Base-by-base conservation (phyloP, 1,140 invertebrate species). In the Metaphire vulgaris region DNA sequence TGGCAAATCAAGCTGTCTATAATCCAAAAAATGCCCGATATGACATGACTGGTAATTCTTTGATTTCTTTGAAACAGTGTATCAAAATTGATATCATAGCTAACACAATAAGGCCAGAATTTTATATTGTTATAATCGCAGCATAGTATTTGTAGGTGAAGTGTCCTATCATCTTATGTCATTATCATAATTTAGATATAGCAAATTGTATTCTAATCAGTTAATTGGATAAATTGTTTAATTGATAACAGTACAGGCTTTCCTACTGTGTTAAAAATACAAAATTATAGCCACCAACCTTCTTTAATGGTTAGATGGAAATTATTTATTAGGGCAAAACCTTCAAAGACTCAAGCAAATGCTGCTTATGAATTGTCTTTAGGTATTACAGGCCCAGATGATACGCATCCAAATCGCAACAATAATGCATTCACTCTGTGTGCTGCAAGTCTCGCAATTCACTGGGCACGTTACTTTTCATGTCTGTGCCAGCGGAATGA, bases 351-450 rank as follows among this genome's bases (percentile, higher is more conserved):
- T 56, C 21, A 21, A 6, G 6, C 6, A n/a, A n/a, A n/a, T n/a
- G 41, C 41, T 56, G 41, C 6, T 56, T 56, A 12, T 56, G 6
- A 12, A 2, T 32, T n/a, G 68, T 75, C 56, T 16, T n/a, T 71
- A 78, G 77, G 74, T 32, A 66, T 68, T 2, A 78, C 69, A 21
- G 77, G 77, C 16, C 77, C 77, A 14, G 77, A 78, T 32, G 73
- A 75, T 12, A 56, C 29, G n/a, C 74, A 78, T 69, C 73, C 73
- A 33, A 34, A 41, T 12, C 34, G 56, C 0, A 71, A 78, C 33
- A 78, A 78, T 69, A 78, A 78, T 65, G 77, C 77, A 2, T 78
- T 77, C 68, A 74, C 72, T n/a, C 31, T 70, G 2, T 64, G 31
- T 26, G 56, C 33, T 21, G 69, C 72, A 6, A 64, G 33, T 29